Conservation (phyloP, 2,888 invertebrate species). For the Sinotaia quadrata region DNA sequence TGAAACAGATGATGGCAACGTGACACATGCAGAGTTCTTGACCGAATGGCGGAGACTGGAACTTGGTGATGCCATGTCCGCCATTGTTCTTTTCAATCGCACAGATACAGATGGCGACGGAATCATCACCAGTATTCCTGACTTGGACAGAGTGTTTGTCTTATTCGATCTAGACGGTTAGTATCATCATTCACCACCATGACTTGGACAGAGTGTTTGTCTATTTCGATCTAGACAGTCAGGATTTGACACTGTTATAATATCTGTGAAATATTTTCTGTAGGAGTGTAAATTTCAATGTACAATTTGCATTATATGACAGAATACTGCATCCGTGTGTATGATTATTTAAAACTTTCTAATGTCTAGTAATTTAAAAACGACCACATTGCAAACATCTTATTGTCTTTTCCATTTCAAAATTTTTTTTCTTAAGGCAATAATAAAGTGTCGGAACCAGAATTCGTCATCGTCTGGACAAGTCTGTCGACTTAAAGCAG, state of each 20-base stretch:
- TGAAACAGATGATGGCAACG: not conserved
- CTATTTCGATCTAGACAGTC: too few species aligned
- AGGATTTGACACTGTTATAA: too few species aligned
- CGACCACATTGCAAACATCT: too few species aligned
- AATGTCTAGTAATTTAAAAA: too few species aligned
- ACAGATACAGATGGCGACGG: conserved; percentile 50
- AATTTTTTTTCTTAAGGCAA: conserved; percentile 35
- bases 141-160: conserved; percentile 45
- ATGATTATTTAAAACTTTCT: too few species aligned
- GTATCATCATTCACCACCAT: too few species aligned
- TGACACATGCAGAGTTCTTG: conserved; percentile 43
- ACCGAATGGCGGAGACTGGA: conserved; percentile 44
- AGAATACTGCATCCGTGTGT: too few species aligned
- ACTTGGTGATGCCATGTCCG: conserved; percentile 45
- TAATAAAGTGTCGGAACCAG: conserved; percentile 44
- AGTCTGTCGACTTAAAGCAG: conserved; percentile 30
- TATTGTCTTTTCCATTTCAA: not conserved
- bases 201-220: too few species aligned
- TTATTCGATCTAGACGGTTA: conserved; percentile 53
- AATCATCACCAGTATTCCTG: conserved; percentile 41
- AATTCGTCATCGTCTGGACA: conserved; percentile 49
- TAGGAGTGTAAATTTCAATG: too few species aligned
- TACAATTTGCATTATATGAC: too few species aligned
- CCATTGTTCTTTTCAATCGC: conserved; percentile 46
- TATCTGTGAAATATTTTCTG: too few species aligned